A percentile compares a stretch with the other conserved stretches of the same genome.
phyloP scores from a whole-genome alignment of 2,888 invertebrate genomes.

The Hemicrepidius hirtus region DNA sequence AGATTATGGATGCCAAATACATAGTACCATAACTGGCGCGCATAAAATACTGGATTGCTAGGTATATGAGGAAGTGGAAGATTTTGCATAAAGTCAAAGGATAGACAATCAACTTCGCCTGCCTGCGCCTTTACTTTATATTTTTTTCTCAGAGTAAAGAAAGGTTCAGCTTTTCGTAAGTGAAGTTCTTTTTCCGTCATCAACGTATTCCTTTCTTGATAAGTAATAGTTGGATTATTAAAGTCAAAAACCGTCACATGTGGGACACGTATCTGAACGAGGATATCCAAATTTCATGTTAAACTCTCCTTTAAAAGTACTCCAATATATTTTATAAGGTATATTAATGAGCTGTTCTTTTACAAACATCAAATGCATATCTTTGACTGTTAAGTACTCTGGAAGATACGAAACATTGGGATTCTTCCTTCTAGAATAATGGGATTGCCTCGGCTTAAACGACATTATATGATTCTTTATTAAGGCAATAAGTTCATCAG shows the following conservation, averaged over 20 bases:
- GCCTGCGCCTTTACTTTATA: constrained; percentile 24
- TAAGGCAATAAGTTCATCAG: background rate
- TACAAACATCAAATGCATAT: constrained; percentile 6
- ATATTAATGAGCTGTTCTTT: constrained; percentile 30
- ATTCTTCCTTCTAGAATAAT: background rate
- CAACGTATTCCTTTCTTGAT: background rate
- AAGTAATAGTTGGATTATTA: background rate
- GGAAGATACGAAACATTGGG: constrained; percentile 1
- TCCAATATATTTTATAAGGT: constrained; percentile 32
- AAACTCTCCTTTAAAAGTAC: constrained; percentile 3
- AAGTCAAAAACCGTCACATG: background rate
- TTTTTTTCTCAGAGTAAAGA: constrained; percentile 17
- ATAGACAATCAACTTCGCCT: constrained; percentile 28
- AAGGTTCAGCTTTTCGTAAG: background rate
- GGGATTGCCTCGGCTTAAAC: background rate
- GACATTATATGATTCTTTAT: background rate
- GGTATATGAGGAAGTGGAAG: constrained; percentile 51
- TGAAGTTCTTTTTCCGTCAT: background rate
- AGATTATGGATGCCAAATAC: constrained; percentile 54
- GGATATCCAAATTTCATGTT: constrained; percentile 42
- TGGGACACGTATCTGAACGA: constrained; percentile 23
- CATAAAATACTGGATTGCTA: constrained; percentile 50
- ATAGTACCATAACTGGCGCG: constrained; percentile 53
- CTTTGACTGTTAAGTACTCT: background rate
- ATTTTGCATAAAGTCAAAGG: constrained; percentile 55